Percentiles rank a stretch among this genome's conserved stretches.
Conservation (phyloP, 64 coral and sea anemone species). For the Montipora foliosa region DNA sequence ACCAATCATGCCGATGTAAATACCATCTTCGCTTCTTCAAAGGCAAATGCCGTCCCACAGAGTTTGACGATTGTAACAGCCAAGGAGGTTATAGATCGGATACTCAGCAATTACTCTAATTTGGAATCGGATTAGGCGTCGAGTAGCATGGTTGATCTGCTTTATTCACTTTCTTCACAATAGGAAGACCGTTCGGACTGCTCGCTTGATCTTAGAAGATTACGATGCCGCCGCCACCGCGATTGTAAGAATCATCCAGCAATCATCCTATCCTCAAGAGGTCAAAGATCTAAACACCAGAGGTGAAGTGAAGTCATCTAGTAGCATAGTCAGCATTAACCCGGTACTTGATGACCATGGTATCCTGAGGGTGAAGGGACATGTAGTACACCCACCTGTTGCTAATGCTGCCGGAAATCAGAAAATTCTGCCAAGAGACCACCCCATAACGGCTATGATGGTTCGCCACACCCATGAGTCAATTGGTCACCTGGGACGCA, state of each 20-base stretch:
- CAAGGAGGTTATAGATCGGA: not conserved
- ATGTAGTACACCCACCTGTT: not conserved
- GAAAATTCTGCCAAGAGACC: slow-evolving; percentile 32
- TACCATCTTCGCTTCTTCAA: not conserved
- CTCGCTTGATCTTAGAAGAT: slow-evolving; percentile 20
- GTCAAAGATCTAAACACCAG: slow-evolving; percentile 10
- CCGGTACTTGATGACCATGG: slow-evolving; percentile 37
- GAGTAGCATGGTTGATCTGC: slow-evolving; percentile 40
- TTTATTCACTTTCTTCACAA: slow-evolving; percentile 24
- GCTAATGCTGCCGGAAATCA: not conserved
- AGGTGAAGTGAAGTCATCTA: slow-evolving; percentile 18
- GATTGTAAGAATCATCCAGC: slow-evolving; percentile 40
- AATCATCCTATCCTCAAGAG: slow-evolving; percentile 7
- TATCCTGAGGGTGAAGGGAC: slow-evolving; percentile 57
- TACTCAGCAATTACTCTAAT: not conserved
- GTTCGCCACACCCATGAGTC: slow-evolving; percentile 21
- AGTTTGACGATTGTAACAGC: no score
- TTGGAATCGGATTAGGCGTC: not conserved
- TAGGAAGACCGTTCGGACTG: not conserved
- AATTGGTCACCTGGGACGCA: slow-evolving; percentile 47
- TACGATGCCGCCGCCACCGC: slow-evolving; percentile 39
- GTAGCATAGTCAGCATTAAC: slow-evolving; percentile 32
- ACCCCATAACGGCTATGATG: not conserved
- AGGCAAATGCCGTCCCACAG: no score
- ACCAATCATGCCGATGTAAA: not conserved